Evolutionary conservation across 2,888 invertebrate genomes (phyloP).

Genomic region (Drosophila parthenogenetica): DNA sequence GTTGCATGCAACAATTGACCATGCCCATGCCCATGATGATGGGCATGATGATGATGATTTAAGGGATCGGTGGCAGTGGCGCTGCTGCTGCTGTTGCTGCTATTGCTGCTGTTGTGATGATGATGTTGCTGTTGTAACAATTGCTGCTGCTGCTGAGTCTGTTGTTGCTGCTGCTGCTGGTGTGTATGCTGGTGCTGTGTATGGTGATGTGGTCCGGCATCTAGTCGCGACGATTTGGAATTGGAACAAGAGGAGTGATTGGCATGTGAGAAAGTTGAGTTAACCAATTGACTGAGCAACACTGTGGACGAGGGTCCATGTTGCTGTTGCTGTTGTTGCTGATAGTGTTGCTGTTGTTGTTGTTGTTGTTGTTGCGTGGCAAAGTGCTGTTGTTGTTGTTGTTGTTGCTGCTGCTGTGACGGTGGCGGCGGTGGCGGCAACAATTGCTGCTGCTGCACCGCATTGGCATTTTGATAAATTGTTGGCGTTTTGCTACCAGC

Average conservation of each 20-base stretch:
- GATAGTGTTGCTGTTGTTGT: conserved; percentile 55
- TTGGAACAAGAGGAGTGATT: conserved; percentile 69
- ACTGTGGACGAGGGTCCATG: conserved; percentile 86
- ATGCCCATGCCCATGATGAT: conserved; percentile 62
- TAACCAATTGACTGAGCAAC: conserved; percentile 85
- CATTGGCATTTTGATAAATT: conserved; percentile 79
- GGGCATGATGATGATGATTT: conserved; percentile 52
- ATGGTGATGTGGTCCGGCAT: conserved; percentile 58
- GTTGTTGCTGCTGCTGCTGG: conserved; percentile 48
- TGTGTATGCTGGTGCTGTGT: conserved; percentile 46
- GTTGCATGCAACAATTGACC: conserved; percentile 55
- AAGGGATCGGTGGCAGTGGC: conserved; percentile 42
- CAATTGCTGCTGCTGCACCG: conserved; percentile 71
- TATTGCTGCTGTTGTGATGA: conserved; percentile 56
- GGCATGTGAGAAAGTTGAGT: conserved; percentile 84
- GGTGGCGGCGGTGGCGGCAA: conserved; percentile 85
- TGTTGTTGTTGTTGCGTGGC: conserved; percentile 58
- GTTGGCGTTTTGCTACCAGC: conserved; percentile 81
- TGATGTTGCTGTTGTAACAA: conserved; percentile 55
- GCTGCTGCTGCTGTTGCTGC: conserved; percentile 54
- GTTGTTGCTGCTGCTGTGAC: conserved; percentile 47
- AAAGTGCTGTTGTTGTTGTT: conserved; percentile 54
- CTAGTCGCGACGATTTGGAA: conserved; percentile 66
- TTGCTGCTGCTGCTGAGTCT: conserved; percentile 50
- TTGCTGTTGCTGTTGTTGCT: conserved; percentile 64